Evolutionary conservation across 1,140 invertebrate species (phyloP), one percentile per base, ranked within the genome.

Genomic region (Drosophila hydei): DNA sequence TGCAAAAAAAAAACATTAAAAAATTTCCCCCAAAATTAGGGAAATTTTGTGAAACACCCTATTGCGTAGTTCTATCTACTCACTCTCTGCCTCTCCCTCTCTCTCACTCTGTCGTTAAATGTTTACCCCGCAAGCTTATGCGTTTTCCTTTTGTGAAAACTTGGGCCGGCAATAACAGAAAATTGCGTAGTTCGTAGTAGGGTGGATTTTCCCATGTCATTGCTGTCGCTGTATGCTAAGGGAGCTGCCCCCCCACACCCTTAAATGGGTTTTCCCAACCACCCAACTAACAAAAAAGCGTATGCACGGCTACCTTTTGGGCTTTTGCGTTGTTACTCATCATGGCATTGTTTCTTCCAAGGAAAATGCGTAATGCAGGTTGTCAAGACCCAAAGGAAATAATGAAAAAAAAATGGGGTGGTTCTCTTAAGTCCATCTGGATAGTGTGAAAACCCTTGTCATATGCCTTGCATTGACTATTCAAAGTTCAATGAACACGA

Each of bases 81-180:
- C 36, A 30, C 27, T 12, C 63, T 40, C n/a, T 64, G 0, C 18
- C 25, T 18, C 25, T 14, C 30, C 16, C 36, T 30, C 21, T 45
- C 27, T 56, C 45, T 58, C n/a, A 27, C 11, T 40, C 9, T 12
- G 9, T 11, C 11, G 11, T 33, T 33, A n/a, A n/a, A n/a, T n/a
- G 14, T 21, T 48, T 71, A 48, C 42, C 43, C 42, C 63, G 18
- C n/a, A 42, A 58, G 60, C 62, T 75, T 62, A 47, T 62, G 71
- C 38, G 19, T 60, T 63, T 75, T 72, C 36, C 43, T 30, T 51
- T 65, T 71, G 38, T 47, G 27, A 18, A 55, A 84, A 71, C 54
- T 70, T 55, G 52, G 48, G 59, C 72, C 78, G 84, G 68, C 68
- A 76, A 76, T 71, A 87, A 89, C 52, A 83, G 23, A 59, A 76